phyloP scores from a whole-genome alignment of 2,888 invertebrate species.

The Fragum whitleyi region DNA sequence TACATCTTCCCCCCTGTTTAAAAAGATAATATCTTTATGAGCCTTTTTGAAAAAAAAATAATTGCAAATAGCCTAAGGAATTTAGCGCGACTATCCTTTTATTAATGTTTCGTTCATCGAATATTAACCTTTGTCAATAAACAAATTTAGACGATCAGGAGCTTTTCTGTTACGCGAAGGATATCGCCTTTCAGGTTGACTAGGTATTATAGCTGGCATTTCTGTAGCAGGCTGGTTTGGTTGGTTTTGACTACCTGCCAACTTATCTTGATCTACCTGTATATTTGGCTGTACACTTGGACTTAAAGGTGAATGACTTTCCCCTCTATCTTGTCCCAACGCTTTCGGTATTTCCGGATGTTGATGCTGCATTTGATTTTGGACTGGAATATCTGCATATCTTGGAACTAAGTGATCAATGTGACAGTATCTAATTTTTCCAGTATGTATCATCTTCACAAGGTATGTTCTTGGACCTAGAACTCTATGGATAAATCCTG shows the following conservation, averaged over 20 bases:
- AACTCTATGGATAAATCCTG: slow-evolving; percentile 1
- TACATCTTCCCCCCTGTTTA: slow-evolving; percentile 15
- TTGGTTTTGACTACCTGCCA: background rate
- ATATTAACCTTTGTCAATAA: background rate
- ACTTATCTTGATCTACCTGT: background rate
- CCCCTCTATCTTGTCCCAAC: background rate
- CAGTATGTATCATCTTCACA: slow-evolving; percentile 17
- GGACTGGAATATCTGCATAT: slow-evolving; percentile 3
- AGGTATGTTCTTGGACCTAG: slow-evolving; percentile 7
- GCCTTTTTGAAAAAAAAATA: background rate
- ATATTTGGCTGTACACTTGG: background rate
- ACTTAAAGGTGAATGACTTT: background rate
- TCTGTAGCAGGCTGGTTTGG: background rate
- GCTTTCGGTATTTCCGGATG: background rate
- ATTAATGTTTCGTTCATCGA: background rate
- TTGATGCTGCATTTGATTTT: background rate
- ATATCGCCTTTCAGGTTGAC: slow-evolving; percentile 6
- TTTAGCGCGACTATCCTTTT: background rate
- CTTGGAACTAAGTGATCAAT: background rate
- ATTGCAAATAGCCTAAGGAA: too few species aligned
- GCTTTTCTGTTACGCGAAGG: slow-evolving; percentile 5
- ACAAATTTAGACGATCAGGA: slow-evolving; percentile 7
- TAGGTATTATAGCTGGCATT: background rate
- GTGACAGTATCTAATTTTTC: slow-evolving; percentile 3
- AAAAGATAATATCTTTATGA: slow-evolving; percentile 4